Evolutionary conservation across 1,140 invertebrate species (phyloP).

Genomic region (Drosophila teissieri): DNA sequence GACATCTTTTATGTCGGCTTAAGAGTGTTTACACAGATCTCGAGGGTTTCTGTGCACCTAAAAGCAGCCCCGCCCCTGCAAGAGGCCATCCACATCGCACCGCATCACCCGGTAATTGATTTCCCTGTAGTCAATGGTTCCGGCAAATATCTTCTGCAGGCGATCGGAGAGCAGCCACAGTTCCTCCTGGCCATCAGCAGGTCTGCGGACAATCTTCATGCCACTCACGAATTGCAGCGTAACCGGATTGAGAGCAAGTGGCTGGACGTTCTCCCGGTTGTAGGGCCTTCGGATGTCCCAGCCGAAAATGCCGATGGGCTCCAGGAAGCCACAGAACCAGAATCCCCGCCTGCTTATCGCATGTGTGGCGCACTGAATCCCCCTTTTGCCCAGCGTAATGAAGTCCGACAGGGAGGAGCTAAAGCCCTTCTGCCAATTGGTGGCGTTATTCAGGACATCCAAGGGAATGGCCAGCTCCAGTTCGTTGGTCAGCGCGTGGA

Average conservation of each 20-base stretch:
- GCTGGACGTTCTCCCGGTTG: slow-evolving; percentile 28
- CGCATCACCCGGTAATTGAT: slow-evolving; percentile 75
- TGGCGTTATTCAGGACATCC: slow-evolving; percentile 57
- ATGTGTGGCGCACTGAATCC: slow-evolving; percentile 55
- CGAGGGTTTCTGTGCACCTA: slow-evolving; percentile 11
- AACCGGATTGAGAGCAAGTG: slow-evolving; percentile 77
- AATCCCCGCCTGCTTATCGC: slow-evolving; percentile 49
- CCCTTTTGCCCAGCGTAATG: slow-evolving; percentile 47
- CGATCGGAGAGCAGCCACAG: slow-evolving; percentile 66
- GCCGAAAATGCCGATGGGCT: slow-evolving; percentile 61
- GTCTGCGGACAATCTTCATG: slow-evolving; percentile 87
- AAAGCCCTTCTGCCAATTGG: slow-evolving; percentile 43
- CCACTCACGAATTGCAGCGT: slow-evolving; percentile 89
- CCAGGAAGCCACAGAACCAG: slow-evolving; percentile 55
- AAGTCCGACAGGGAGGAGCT: slow-evolving; percentile 57
- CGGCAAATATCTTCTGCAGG: slow-evolving; percentile 87
- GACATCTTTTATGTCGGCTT: slow-evolving; percentile 62
- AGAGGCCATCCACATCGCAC: slow-evolving; percentile 62
- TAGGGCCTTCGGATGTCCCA: slow-evolving; percentile 66
- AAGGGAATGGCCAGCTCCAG: slow-evolving; percentile 69
- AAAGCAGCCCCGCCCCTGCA: slow-evolving; percentile 52
- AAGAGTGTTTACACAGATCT: slow-evolving; percentile 67
- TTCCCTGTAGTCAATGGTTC: slow-evolving; percentile 84
- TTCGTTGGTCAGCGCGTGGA: slow-evolving; percentile 59
- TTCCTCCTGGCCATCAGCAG: slow-evolving; percentile 78